A percentile compares a stretch with the other conserved stretches of the same genome.
phyloP scores from a whole-genome alignment of 1,140 invertebrate genomes.

The Camponotus vicinus region DNA sequence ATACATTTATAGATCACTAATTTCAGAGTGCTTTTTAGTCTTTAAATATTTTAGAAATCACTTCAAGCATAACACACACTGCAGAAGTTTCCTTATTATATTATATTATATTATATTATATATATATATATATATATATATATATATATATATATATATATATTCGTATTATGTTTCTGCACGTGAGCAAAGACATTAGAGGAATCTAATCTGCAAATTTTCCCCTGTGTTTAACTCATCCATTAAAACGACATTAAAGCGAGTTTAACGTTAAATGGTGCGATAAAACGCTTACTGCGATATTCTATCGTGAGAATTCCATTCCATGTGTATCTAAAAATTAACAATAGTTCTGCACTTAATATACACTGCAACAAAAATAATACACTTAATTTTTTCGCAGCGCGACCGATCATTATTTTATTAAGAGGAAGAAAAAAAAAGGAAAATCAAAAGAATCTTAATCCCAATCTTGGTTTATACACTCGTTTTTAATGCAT shows the following conservation, averaged over 20 bases:
- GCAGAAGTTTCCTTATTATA: background rate
- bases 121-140: no score
- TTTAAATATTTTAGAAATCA: constrained; percentile 11
- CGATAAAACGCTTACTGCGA: background rate
- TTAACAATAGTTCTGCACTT: background rate
- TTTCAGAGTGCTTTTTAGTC: background rate
- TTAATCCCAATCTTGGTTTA: background rate
- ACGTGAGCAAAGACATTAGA: background rate
- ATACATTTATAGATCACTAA: background rate
- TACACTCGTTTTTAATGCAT: no score
- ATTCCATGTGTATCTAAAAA: constrained; percentile 9
- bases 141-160: background rate
- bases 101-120: background rate
- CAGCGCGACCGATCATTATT: background rate
- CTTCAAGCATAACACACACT: background rate
- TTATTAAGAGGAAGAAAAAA: background rate
- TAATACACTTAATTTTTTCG: constrained; percentile 26
- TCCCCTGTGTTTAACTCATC: constrained; percentile 2
- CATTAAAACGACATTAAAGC: background rate
- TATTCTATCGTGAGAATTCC: constrained; percentile 15
- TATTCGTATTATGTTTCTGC: background rate
- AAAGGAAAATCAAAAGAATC: background rate
- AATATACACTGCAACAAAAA: background rate
- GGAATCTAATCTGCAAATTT: background rate
- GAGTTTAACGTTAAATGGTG: constrained; percentile 21